Base-by-base conservation (phyloP, 2,888 invertebrate species). In the Ichneumon xanthorius region DNA sequence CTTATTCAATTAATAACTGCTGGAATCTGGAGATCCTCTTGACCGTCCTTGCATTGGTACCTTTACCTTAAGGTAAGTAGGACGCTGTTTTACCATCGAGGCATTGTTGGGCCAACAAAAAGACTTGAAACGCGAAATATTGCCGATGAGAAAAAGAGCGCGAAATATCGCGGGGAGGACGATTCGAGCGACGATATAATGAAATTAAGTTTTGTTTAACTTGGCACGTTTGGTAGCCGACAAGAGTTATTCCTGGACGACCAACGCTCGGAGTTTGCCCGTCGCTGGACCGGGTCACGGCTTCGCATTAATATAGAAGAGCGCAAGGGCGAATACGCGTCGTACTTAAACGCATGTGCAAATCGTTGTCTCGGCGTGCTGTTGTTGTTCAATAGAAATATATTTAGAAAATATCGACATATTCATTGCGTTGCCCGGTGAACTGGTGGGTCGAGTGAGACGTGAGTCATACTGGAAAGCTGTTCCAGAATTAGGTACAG, bases 171-270 rank as follows among this genome's bases (percentile, higher is more conserved):
- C 37, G 48, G 63, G 83, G 70, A 85, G 80, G 37, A 81, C 76
- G 72, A 82, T 80, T 82, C 82, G 70, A 45, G 71, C 30, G 67
- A 58, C 48, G 75, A 65, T 72, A 87, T 75, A 88, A 89, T 87
- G 88, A 87, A 84, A 89, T 90, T 88, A 67, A 87, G 86, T 87
- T 88, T 88, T 87, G 88, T 87, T 90, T 89, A 82, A 80, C 89
- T 92, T 92, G 92, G 91, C 92, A 90, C 70, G 86, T 84, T 85
- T 61, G 61, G 80, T 72, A 83, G 86, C 82, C 58, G 87, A 55
- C 80, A 53, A 68, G 33, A 83, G 87, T 88, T 92, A 92, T 92
- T 91, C 90, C 87, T 89, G 89, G 90, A 89, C 82, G 72, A 75
- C 70, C 48, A 83, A 84, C 71, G 79, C 71, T 76, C 65, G 45